phyloP scores from a whole-genome alignment of 2,113 vertebrate species.

The Lepisosteus oculatus region DNA sequence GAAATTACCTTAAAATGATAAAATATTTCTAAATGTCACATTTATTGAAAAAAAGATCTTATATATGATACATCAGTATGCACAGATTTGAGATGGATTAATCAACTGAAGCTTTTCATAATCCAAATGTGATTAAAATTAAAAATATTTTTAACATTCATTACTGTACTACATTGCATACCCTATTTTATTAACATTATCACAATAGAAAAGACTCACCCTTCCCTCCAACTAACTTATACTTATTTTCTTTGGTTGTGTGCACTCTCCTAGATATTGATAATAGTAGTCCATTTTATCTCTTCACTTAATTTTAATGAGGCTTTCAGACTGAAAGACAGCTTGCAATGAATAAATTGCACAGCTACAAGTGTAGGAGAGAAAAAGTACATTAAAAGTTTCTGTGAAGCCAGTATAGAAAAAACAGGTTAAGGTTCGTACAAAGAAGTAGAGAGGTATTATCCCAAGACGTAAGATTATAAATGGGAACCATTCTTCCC shows the following conservation, averaged over 20 bases:
- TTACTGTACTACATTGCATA: not conserved
- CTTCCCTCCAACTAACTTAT: not conserved
- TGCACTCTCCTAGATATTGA: not conserved
- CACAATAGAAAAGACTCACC: not conserved
- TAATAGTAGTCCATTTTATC: not conserved
- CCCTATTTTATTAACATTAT: not conserved
- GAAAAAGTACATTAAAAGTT: constrained; percentile 13
- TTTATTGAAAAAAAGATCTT: not conserved
- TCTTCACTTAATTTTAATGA: constrained; percentile 19
- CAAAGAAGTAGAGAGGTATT: not conserved
- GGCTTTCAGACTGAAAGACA: constrained; percentile 3
- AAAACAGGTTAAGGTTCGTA: not conserved
- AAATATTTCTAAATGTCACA: not conserved
- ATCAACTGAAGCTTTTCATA: not conserved
- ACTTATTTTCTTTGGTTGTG: not conserved
- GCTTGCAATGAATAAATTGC: not conserved
- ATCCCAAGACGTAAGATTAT: too few relatives aligned
- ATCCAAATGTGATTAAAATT: not conserved
- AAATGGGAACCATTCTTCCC: too few relatives aligned
- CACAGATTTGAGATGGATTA: not conserved
- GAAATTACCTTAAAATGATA: not conserved
- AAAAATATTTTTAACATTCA: not conserved
- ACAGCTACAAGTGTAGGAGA: not conserved
- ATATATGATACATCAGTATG: not conserved
- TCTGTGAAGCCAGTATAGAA: not conserved